phyloP scores from a whole-genome alignment of 2,888 invertebrate species.

The Spodoptera littoralis region DNA sequence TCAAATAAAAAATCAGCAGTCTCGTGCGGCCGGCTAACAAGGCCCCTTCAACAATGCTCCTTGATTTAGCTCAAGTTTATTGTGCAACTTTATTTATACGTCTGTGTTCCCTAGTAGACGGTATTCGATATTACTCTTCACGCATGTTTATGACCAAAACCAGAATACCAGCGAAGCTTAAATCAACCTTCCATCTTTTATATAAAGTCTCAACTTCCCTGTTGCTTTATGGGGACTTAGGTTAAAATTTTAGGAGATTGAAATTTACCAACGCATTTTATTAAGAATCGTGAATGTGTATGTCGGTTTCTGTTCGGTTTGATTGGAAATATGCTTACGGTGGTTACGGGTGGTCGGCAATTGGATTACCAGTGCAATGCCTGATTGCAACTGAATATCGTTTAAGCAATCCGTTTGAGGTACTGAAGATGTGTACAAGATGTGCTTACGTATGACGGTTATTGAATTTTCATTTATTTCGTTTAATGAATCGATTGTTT shows the following conservation, averaged over 20 bases:
- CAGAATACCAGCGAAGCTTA: constrained; percentile 5
- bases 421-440: constrained; percentile 12
- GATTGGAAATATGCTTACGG: constrained; percentile 86
- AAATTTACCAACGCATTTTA: constrained; percentile 84
- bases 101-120: constrained; percentile 76
- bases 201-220: constrained; percentile 40
- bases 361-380: constrained; percentile 76
- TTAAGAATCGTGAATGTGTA: constrained; percentile 81
- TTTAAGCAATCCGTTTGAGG: constrained; percentile 48
- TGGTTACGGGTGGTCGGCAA: constrained; percentile 68
- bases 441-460: neutral
- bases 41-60: constrained; percentile 84
- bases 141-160: constrained; percentile 50
- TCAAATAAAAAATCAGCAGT: constrained; percentile 88
- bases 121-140: constrained; percentile 70
- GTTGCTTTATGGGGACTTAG: constrained; percentile 20
- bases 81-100: constrained; percentile 87
- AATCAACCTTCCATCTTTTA: neutral
- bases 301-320: constrained; percentile 79
- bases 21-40: constrained; percentile 81
- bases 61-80: constrained; percentile 87
- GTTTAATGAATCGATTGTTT: constrained; percentile 16
- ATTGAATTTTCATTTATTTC: constrained; percentile 32
- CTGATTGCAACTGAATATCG: constrained; percentile 72
- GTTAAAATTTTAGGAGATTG: constrained; percentile 37